Percentiles rank a stretch among this genome's conserved stretches.
Evolutionary conservation across 2,113 vertebrate genomes (phyloP).

Genomic region (Nematolebias whitei): DNA sequence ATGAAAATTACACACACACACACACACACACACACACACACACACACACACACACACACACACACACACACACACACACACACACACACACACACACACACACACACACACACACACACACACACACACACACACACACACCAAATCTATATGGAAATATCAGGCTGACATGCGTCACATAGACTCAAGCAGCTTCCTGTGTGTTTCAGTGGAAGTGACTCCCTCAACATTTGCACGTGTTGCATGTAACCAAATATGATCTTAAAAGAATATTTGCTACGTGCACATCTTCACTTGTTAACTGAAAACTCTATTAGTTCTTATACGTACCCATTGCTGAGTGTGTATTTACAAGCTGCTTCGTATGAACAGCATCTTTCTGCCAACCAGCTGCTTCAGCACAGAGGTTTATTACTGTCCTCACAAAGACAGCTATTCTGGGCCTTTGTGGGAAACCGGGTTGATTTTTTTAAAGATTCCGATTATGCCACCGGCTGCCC

Average conservation of each 20-base stretch:
- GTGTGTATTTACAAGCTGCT: too few relatives aligned
- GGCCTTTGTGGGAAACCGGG: constrained; percentile 68
- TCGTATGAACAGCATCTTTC: constrained; percentile 26
- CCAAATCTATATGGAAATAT: constrained; percentile 56
- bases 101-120: constrained; percentile 27
- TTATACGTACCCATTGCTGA: too few relatives aligned
- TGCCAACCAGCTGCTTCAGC: constrained; percentile 34
- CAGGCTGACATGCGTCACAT: constrained; percentile 66
- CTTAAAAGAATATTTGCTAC: too few relatives aligned
- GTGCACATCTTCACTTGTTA: too few relatives aligned
- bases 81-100: constrained; percentile 21
- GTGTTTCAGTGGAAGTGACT: constrained; percentile 39
- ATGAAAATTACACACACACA: constrained; percentile 29
- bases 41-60: too few relatives aligned
- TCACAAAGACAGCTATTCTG: constrained; percentile 71
- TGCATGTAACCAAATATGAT: constrained; percentile 1
- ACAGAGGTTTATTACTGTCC: constrained; percentile 65
- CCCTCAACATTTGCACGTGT: constrained; percentile 25
- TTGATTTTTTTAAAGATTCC: constrained; percentile 63
- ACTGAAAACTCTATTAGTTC: too few relatives aligned
- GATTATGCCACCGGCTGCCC: constrained; percentile 67
- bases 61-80: constrained; percentile 35
- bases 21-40: too few relatives aligned
- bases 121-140: constrained; percentile 19
- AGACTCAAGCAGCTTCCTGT: constrained; percentile 63